Percentiles rank a stretch among this genome's conserved stretches.
These are phyloP conservation scores for Synergus umbraculus DNA, from an alignment of 2,888 invertebrate genomes.

Conservation along the genomic window DNA sequence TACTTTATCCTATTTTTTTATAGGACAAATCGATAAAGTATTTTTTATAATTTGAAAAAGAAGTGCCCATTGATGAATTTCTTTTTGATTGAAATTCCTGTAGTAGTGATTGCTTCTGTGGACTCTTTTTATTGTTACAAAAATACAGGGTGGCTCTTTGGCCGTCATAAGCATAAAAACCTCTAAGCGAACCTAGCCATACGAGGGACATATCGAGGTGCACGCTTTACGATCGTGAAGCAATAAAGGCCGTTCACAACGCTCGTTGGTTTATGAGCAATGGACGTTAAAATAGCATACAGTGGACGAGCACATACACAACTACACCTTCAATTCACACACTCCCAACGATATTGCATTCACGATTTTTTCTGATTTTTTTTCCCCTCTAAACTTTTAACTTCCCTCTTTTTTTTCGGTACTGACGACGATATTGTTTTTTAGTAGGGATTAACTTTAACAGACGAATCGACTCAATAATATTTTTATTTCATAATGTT, in stretches of 20 bases:
- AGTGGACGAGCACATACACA: not conserved
- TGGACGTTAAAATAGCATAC: slow-evolving; percentile 48
- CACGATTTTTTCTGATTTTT: slow-evolving; percentile 1
- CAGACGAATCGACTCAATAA: not conserved
- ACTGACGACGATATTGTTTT: not conserved
- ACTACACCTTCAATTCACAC: not conserved
- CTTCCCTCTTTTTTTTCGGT: not conserved
- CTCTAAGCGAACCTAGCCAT: slow-evolving; percentile 34
- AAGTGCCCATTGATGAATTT: not conserved
- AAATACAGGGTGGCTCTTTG: slow-evolving; percentile 19
- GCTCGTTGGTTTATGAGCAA: slow-evolving; percentile 65
- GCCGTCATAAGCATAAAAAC: slow-evolving; percentile 26
- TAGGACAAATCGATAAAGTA: no score
- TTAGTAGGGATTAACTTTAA: not conserved
- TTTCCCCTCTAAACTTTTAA: not conserved
- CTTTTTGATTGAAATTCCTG: not conserved
- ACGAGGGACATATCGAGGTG: slow-evolving; percentile 45
- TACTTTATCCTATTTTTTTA: not conserved
- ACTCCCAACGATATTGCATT: slow-evolving; percentile 10
- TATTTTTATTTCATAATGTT: not conserved
- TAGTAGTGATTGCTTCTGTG: not conserved
- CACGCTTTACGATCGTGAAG: slow-evolving; percentile 47
- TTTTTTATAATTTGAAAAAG: no score
- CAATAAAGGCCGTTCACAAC: slow-evolving; percentile 61
- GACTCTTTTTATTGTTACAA: not conserved